Evolutionary conservation across 2,113 vertebrate genomes (phyloP).

Genomic region (Labeo rohita): DNA sequence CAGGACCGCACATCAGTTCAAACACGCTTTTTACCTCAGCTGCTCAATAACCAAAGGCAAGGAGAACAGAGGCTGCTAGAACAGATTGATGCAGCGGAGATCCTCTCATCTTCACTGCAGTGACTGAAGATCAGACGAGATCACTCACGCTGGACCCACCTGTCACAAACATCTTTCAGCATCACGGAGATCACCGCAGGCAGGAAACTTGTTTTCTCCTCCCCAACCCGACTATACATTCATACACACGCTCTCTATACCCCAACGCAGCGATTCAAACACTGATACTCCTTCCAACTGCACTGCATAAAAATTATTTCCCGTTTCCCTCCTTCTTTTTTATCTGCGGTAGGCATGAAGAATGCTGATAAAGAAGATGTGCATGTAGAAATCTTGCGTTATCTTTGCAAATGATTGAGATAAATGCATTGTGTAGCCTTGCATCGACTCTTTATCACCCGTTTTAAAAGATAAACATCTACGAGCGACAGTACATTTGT

Average conservation of each 20-base stretch:
- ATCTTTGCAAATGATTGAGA: constrained; percentile 48
- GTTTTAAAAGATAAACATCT: constrained; percentile 46
- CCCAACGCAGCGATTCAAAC: constrained; percentile 19
- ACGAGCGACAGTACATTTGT: constrained; percentile 49
- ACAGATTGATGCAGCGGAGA: constrained; percentile 22
- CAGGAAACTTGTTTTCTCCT: constrained; percentile 47
- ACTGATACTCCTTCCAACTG: constrained; percentile 7
- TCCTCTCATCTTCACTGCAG: constrained; percentile 48
- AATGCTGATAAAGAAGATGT: constrained; percentile 12
- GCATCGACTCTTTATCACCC: constrained; percentile 42
- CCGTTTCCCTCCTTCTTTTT: neutral
- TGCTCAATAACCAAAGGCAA: constrained; percentile 7
- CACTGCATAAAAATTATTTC: constrained; percentile 17
- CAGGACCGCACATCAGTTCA: constrained; percentile 16
- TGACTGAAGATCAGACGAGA: constrained; percentile 45
- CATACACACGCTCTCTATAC: neutral
- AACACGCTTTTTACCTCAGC: constrained; percentile 27
- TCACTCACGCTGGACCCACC: constrained; percentile 43
- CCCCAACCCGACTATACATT: constrained; percentile 22
- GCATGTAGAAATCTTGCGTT: constrained; percentile 32
- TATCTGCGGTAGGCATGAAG: constrained; percentile 22
- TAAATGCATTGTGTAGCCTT: constrained; percentile 48
- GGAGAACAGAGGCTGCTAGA: constrained; percentile 24
- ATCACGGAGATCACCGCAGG: constrained; percentile 40
- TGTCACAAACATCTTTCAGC: constrained; percentile 50